These are phyloP conservation scores for Cylas formicarius DNA, from an alignment of 1,140 invertebrate genomes.

Conservation along the genomic window DNA sequence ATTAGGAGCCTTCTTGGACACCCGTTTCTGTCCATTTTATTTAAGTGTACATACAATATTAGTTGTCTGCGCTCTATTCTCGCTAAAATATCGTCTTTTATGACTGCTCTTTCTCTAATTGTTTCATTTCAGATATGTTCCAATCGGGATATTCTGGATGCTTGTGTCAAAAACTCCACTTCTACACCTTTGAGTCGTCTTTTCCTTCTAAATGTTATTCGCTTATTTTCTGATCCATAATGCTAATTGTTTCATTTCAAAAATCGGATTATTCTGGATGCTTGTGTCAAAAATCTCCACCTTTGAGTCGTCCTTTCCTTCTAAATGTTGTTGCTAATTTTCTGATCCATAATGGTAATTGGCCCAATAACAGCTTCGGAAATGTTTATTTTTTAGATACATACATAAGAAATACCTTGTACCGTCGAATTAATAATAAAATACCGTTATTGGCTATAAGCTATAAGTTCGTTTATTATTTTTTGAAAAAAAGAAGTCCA, in stretches of 20 bases:
- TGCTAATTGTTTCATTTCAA: not conserved
- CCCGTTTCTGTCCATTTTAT: too few species aligned
- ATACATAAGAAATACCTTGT: not conserved
- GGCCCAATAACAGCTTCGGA: not conserved
- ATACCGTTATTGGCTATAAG: too few species aligned
- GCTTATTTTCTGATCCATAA: not conserved
- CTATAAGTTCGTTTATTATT: too few species aligned
- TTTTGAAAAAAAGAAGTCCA: too few species aligned
- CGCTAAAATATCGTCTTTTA: too few species aligned
- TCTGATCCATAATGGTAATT: not conserved
- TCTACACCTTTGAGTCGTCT: not conserved
- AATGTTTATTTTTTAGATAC: not conserved
- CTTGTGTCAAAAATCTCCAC: not conserved
- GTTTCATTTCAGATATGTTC: too few species aligned
- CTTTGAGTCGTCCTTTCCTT: not conserved
- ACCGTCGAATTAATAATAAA: not conserved
- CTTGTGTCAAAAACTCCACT: too few species aligned
- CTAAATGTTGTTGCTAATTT: not conserved
- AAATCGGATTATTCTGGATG: not conserved
- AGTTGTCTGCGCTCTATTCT: too few species aligned
- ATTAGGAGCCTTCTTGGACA: not conserved
- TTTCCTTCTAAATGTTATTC: too few species aligned
- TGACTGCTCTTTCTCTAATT: too few species aligned
- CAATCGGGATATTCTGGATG: too few species aligned
- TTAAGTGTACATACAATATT: too few species aligned